phyloP scores from a whole-genome alignment of 2,888 invertebrate genomes.

The Rhorus exstirpatorius region DNA sequence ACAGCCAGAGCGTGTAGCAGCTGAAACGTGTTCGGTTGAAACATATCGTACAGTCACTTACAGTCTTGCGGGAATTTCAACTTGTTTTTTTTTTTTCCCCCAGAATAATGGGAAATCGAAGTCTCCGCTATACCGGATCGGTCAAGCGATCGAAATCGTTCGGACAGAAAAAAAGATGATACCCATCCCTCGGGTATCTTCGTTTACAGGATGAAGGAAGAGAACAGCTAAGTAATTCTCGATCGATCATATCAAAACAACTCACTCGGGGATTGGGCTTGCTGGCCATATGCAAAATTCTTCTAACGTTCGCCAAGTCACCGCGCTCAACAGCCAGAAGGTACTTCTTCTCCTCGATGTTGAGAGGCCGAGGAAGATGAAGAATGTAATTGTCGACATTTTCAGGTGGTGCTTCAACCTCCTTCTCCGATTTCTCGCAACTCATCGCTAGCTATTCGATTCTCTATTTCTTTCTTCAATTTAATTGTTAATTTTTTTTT shows the following conservation, averaged over 20 bases:
- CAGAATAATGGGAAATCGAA: too few relatives aligned
- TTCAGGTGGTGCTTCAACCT: slow-evolving; percentile 73
- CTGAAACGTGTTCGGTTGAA: too few relatives aligned
- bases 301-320: slow-evolving; percentile 94
- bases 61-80: too few relatives aligned
- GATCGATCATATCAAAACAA: not conserved
- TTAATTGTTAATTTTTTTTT: not conserved
- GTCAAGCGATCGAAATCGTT: too few relatives aligned
- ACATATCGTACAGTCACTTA: too few relatives aligned
- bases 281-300: slow-evolving; percentile 85
- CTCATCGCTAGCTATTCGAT: slow-evolving; percentile 52
- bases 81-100: too few relatives aligned
- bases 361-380: slow-evolving; percentile 90
- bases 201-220: not conserved
- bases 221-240: not conserved
- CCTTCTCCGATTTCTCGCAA: slow-evolving; percentile 69
- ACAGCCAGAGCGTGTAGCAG: too few relatives aligned
- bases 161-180: too few relatives aligned
- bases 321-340: slow-evolving; percentile 97
- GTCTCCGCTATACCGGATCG: too few relatives aligned
- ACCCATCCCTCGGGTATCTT: too few relatives aligned
- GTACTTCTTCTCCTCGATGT: slow-evolving; percentile 95
- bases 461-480: not conserved
- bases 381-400: slow-evolving; percentile 79
- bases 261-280: slow-evolving; percentile 72